These are phyloP conservation scores for Drosophila nigrodunni DNA, from an alignment of 1,140 invertebrate species.

Conservation along the genomic window DNA sequence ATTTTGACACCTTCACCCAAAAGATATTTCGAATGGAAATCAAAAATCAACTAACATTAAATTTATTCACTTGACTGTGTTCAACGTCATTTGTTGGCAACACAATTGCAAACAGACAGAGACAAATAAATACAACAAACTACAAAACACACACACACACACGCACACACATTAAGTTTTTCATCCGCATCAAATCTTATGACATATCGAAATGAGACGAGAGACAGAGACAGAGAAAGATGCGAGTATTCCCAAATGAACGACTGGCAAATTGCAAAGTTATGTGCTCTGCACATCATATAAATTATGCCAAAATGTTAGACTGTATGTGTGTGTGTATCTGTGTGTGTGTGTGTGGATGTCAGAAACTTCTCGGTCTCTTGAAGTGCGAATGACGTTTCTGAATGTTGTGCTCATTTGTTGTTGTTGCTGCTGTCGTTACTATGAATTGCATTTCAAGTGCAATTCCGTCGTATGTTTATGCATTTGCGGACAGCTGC, in stretches of 20 bases:
- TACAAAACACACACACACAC: slow-evolving; percentile 12
- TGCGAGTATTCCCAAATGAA: slow-evolving; percentile 41
- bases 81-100: slow-evolving; percentile 18
- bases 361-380: slow-evolving; percentile 17
- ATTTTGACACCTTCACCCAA: slow-evolving; percentile 26
- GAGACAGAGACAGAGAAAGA: background rate
- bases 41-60: slow-evolving; percentile 22
- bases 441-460: slow-evolving; percentile 38
- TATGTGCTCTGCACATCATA: slow-evolving; percentile 47
- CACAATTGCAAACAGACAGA: background rate
- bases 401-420: slow-evolving; percentile 4
- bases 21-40: slow-evolving; percentile 7
- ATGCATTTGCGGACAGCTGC: slow-evolving; percentile 45
- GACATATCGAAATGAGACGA: slow-evolving; percentile 24
- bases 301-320: slow-evolving; percentile 48
- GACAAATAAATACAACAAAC: slow-evolving; percentile 11
- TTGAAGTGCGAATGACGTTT: slow-evolving; percentile 40
- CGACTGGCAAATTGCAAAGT: slow-evolving; percentile 51
- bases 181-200: slow-evolving; percentile 26
- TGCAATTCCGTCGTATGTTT: slow-evolving; percentile 46
- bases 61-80: slow-evolving; percentile 36
- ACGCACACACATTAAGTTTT: slow-evolving; percentile 13
- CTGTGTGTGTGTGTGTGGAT: slow-evolving; percentile 12
- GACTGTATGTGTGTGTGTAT: slow-evolving; percentile 17
- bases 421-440: slow-evolving; percentile 1